phyloP scores from a whole-genome alignment of 2,888 invertebrate species.

The Drosophila percnosoma region DNA sequence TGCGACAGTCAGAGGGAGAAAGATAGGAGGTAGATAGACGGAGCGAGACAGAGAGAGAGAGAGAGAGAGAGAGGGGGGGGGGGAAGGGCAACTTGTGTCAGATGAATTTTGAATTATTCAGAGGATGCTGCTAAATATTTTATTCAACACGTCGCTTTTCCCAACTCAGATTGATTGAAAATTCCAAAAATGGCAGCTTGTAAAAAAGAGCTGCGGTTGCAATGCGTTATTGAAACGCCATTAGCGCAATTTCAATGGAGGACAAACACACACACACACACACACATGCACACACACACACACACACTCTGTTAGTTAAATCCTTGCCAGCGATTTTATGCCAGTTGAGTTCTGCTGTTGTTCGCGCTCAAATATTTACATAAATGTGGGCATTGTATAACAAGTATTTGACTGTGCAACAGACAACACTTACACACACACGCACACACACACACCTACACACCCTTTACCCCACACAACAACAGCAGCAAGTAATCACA shows the following conservation, averaged over 20 bases:
- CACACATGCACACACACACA: conserved; percentile 11
- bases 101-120: conserved; percentile 68
- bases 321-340: conserved; percentile 16
- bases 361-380: conserved; percentile 49
- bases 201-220: conserved; percentile 52
- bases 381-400: conserved; percentile 42
- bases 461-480: conserved; percentile 10
- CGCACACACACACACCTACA: conserved; percentile 2
- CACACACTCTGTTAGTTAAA: conserved; percentile 49
- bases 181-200: conserved; percentile 52
- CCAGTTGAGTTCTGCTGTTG: conserved; percentile 33
- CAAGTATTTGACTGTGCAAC: conserved; percentile 42
- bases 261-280: not conserved
- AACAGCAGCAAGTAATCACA: conserved; percentile 60
- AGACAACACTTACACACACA: conserved; percentile 20
- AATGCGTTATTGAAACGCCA: conserved; percentile 73
- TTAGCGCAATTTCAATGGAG: conserved; percentile 60
- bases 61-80: not conserved
- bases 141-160: conserved; percentile 49
- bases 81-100: conserved; percentile 8
- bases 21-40: too few relatives aligned
- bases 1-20: not conserved
- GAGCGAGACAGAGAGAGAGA: not conserved
- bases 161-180: conserved; percentile 42
- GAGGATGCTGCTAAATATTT: conserved; percentile 55